Percentiles rank a stretch among this genome's conserved stretches.
These are phyloP conservation scores for Lasioglossum leucozonium DNA, from an alignment of 2,888 invertebrate genomes.

Conservation along the genomic window DNA sequence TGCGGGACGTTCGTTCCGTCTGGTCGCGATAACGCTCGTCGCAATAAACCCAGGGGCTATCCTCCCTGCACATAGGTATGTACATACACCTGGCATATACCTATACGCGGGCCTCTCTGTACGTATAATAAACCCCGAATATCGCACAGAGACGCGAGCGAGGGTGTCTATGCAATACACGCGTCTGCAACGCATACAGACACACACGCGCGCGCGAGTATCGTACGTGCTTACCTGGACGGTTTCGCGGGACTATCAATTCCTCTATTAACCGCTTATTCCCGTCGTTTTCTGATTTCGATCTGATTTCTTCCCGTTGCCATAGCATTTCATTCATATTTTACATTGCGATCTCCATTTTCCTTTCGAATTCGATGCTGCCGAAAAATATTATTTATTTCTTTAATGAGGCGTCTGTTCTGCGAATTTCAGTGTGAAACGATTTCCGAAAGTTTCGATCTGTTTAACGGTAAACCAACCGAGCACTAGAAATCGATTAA, in stretches of 20 bases:
- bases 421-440: not conserved
- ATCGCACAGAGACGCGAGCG: conserved; percentile 23
- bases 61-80: conserved; percentile 18
- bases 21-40: conserved; percentile 67
- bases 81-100: not conserved
- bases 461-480: no score
- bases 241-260: conserved; percentile 20
- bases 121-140: conserved; percentile 43
- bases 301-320: not conserved
- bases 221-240: conserved; percentile 1
- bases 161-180: not conserved
- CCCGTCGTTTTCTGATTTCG: not conserved
- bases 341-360: not conserved
- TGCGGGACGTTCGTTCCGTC: conserved; percentile 69
- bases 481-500: no score
- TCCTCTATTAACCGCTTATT: conserved; percentile 12
- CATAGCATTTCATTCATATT: not conserved
- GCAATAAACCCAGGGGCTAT: conserved; percentile 62
- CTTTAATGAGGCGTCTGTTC: not conserved
- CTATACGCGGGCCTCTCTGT: not conserved
- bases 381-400: no score
- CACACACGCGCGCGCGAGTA: not conserved
- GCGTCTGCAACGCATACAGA: no score
- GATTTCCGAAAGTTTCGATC: not conserved
- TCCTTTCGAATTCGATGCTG: not conserved